Percentiles rank a stretch among this genome's conserved stretches.
phyloP scores from a whole-genome alignment of 2,797 vertebrate genomes.

The Mareca penelope region DNA sequence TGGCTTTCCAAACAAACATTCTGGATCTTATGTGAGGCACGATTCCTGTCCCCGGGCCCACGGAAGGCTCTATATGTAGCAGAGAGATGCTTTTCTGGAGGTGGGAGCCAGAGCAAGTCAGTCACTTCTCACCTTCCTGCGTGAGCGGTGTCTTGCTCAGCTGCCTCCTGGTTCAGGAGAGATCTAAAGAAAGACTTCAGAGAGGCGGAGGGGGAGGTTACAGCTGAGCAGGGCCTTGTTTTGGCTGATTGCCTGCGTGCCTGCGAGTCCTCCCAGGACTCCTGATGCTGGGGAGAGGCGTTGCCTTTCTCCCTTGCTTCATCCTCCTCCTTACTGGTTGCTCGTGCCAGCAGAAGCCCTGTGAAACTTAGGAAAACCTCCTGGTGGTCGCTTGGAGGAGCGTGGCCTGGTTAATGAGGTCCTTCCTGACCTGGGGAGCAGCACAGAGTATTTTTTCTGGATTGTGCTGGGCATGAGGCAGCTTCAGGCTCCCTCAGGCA shows the following conservation, averaged over 20 bases:
- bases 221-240: conserved; percentile 1
- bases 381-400: neutral
- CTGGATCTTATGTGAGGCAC: conserved; percentile 18
- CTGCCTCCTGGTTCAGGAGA: conserved; percentile 36
- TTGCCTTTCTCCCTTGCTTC: neutral
- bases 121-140: conserved; percentile 44
- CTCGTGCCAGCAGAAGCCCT: neutral
- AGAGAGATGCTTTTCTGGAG: neutral
- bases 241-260: neutral
- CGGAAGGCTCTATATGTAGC: neutral
- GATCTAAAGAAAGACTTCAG: conserved; percentile 42
- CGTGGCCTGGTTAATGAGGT: neutral
- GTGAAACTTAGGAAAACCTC: neutral
- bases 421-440: neutral
- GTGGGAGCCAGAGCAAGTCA: conserved; percentile 43
- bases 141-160: conserved; percentile 26
- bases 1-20: conserved; percentile 4
- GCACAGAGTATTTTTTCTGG: neutral
- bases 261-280: conserved; percentile 14
- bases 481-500: neutral
- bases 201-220: neutral
- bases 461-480: neutral
- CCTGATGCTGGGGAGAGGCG: neutral
- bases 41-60: conserved; percentile 19
- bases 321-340: neutral